Base-by-base conservation (phyloP, 1,140 invertebrate species). In the Scaptomyza montana region DNA sequence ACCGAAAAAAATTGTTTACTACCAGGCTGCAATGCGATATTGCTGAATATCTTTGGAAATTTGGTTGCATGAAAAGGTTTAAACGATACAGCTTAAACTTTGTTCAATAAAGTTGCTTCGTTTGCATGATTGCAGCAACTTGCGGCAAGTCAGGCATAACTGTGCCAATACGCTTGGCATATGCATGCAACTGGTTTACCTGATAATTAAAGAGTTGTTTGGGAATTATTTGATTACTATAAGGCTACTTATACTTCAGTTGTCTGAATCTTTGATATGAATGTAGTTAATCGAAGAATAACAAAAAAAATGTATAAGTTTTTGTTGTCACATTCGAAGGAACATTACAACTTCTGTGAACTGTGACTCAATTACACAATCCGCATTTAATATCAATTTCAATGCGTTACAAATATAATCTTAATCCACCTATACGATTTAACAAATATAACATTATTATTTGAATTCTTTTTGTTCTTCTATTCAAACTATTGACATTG, bases 21-120 rank as follows among this genome's bases (percentile, higher is more conserved):
- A 39, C 36, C 51, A 19, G 36, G 47, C 54, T 66, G 55, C 69
- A 43, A 72, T 66, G 69, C 69, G 63, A 72, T 72, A 72, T 51
- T 72, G 55, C 53, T 64, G 61, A 57, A 53, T 57, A 45, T 33
- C 33, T 16, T 30, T 12, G 45, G 9, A 9, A 41, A 47, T 28
- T 43, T 19, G n/a, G 19, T 43, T 16, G 25, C 49, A 36, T 33
- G 28, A 50, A 55, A 50, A 60, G 69, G 62, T 71, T 36, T 12
- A 30, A 60, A 66, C 62, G 68, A 62, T 45, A 71, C 47, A 63
- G 53, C 57, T 54, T 67, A 43, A 60, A 66, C 63, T 66, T 59
- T 57, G 69, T 30, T 53, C 62, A 53, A 28, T 61, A 33, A 56
- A 47, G 51, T 56, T 64, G 60, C 69, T 54, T 19, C 33, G 55